A percentile compares a stretch with the other conserved stretches of the same genome.
Evolutionary conservation across 35 echinoderm and acorn worm genomes (phyloP).

Genomic region (Amphiura filiformis): DNA sequence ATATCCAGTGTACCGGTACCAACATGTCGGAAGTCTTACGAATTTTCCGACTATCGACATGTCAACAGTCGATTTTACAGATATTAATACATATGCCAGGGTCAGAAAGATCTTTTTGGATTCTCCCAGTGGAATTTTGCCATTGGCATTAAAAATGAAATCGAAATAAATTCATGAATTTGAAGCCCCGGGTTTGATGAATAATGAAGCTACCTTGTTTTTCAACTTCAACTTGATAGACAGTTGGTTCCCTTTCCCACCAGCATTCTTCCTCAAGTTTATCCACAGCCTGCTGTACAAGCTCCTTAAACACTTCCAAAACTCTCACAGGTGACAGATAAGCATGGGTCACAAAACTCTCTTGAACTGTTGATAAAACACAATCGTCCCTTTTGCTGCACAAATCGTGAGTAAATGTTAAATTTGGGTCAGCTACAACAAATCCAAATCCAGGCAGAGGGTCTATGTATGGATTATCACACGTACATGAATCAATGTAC

Average conservation of each 20-base stretch:
- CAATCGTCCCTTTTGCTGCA: conserved; percentile 17
- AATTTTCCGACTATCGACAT: too few relatives aligned
- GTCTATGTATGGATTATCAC: conserved; percentile 63
- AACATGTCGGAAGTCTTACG: too few relatives aligned
- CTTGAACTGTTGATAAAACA: conserved; percentile 26
- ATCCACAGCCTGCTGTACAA: conserved; percentile 29
- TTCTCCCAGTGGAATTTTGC: background rate
- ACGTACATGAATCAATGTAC: conserved; percentile 34
- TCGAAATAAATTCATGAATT: too few relatives aligned
- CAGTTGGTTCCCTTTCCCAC: conserved; percentile 54
- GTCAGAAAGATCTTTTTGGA: too few relatives aligned
- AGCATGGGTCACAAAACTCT: background rate
- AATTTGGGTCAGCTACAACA: conserved; percentile 27
- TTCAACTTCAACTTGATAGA: conserved; percentile 54
- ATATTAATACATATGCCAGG: background rate
- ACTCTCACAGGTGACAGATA: conserved; percentile 49
- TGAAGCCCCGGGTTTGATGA: too few relatives aligned
- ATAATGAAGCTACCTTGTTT: conserved; percentile 47
- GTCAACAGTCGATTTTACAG: too few relatives aligned
- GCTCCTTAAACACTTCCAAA: conserved; percentile 13
- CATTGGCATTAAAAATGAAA: too few relatives aligned
- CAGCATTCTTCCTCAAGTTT: conserved; percentile 47
- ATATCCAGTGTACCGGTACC: too few relatives aligned
- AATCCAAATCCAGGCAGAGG: conserved; percentile 47
- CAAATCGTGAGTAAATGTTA: conserved; percentile 48